A percentile compares a stretch with the other conserved stretches of the same genome.
Conservation (phyloP, 2,113 vertebrate genomes). For the Nicator chloris region DNA sequence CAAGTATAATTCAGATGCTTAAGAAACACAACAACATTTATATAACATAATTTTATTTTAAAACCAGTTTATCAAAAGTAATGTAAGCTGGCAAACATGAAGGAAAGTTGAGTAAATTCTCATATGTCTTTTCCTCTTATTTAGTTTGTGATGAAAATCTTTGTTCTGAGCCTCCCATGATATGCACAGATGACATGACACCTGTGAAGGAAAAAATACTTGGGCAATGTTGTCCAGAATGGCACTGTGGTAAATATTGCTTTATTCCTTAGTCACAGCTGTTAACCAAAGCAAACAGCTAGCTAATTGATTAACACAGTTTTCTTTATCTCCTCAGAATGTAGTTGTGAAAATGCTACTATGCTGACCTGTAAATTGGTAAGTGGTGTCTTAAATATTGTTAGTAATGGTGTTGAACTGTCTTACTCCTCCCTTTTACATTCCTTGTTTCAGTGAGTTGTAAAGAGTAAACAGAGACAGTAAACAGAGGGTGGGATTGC, state of each 20-base stretch:
- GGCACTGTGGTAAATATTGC: slow-evolving; percentile 84
- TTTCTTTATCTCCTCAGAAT: slow-evolving; percentile 77
- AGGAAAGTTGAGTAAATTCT: not conserved
- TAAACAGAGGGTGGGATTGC: not conserved
- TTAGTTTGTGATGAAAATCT: slow-evolving; percentile 90
- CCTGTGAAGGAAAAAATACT: slow-evolving; percentile 77
- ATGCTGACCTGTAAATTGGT: slow-evolving; percentile 85
- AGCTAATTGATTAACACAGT: not conserved
- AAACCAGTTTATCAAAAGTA: not conserved
- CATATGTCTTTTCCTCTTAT: not conserved
- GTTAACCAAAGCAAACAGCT: not conserved
- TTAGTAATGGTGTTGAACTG: not conserved
- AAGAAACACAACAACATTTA: not conserved
- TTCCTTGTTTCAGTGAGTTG: not conserved
- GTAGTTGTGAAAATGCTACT: slow-evolving; percentile 84
- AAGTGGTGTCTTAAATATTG: slow-evolving; percentile 57
- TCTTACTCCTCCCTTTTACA: not conserved
- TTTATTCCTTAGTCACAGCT: not conserved
- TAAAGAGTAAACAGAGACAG: not conserved
- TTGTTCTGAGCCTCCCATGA: slow-evolving; percentile 77
- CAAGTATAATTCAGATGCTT: not conserved
- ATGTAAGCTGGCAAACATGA: not conserved
- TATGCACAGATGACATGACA: slow-evolving; percentile 81
- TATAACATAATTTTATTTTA: not conserved
- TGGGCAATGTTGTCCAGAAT: slow-evolving; percentile 86